Evolutionary conservation across 2,888 invertebrate genomes (phyloP).

Genomic region (Andrena minutula): DNA sequence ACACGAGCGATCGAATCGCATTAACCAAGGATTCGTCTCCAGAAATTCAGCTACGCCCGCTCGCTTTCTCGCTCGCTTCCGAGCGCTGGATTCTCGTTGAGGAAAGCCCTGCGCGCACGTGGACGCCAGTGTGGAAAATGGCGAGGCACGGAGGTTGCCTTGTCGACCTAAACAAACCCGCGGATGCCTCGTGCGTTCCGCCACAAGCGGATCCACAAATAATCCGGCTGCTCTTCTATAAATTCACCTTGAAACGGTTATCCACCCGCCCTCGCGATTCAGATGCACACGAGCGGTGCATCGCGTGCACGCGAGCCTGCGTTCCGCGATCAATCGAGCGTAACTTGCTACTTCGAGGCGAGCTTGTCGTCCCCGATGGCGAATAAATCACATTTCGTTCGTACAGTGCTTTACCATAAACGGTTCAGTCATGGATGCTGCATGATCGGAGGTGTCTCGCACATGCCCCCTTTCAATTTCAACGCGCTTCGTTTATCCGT

Average conservation of each 20-base stretch:
- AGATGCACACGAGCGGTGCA: constrained; percentile 25
- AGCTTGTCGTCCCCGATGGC: background rate
- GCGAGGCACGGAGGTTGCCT: background rate
- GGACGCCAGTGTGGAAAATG: background rate
- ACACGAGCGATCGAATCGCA: constrained; percentile 55
- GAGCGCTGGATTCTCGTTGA: background rate
- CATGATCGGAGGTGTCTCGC: too few relatives aligned
- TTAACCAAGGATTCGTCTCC: constrained; percentile 40
- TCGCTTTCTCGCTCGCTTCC: constrained; percentile 37
- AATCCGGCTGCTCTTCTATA: constrained; percentile 72
- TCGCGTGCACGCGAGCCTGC: constrained; percentile 7
- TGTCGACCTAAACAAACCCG: constrained; percentile 30
- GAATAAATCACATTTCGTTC: background rate
- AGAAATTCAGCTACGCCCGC: constrained; percentile 27
- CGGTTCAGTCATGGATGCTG: too few relatives aligned
- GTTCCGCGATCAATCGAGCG: constrained; percentile 10
- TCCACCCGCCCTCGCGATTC: constrained; percentile 50
- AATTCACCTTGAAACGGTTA: constrained; percentile 77
- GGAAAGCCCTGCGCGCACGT: background rate
- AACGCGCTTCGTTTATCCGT: background rate
- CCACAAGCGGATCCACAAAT: constrained; percentile 70
- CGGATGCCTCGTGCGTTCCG: constrained; percentile 44
- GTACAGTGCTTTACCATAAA: too few relatives aligned
- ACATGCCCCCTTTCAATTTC: background rate
- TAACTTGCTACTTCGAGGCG: background rate